phyloP scores from a whole-genome alignment of 2,888 invertebrate genomes.

The Busseola fusca region DNA sequence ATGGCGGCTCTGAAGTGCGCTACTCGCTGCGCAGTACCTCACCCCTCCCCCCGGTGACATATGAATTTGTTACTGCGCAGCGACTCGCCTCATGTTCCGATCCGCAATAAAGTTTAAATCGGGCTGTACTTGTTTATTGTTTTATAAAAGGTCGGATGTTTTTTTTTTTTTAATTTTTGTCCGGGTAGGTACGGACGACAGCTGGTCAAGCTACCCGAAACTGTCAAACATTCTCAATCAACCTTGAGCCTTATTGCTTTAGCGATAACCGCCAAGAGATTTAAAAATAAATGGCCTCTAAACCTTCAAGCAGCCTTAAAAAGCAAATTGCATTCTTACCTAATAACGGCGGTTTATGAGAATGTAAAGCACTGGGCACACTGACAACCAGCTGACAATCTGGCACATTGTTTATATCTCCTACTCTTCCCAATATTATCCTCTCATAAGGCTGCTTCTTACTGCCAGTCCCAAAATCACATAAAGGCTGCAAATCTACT shows the following conservation, averaged over 20 bases:
- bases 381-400: conserved; percentile 92
- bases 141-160: not conserved
- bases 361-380: conserved; percentile 97
- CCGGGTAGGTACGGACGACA: no score
- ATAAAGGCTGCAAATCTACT: conserved; percentile 90
- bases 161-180: not conserved
- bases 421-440: conserved; percentile 86
- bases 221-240: no score
- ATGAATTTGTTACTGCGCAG: no score
- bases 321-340: conserved; percentile 81
- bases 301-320: not conserved
- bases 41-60: no score
- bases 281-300: not conserved
- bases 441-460: conserved; percentile 97
- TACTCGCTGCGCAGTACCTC: not conserved
- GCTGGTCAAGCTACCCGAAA: no score
- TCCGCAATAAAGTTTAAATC: no score
- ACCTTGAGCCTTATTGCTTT: no score
- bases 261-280: not conserved
- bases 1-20: not conserved
- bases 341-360: conserved; percentile 97
- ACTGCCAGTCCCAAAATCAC: conserved; percentile 90
- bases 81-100: no score
- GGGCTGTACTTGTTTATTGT: no score
- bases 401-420: conserved; percentile 74